Evolutionary conservation across 2,113 vertebrate species (phyloP), one percentile per base, ranked within the genome.

Genomic region (Zingel zingel): DNA sequence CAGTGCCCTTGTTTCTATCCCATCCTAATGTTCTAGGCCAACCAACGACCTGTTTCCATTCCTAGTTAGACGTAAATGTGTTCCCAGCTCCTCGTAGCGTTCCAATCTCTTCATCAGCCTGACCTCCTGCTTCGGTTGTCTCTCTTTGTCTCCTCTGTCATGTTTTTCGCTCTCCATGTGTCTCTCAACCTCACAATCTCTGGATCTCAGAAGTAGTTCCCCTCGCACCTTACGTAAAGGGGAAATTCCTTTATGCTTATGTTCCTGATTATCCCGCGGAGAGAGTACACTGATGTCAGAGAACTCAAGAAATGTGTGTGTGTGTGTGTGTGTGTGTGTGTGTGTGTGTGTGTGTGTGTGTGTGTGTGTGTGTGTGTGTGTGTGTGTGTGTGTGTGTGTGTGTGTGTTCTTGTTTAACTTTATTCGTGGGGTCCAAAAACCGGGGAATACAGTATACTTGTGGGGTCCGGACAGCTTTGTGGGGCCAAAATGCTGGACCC

Each of bases 231-330:
- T 94, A 84, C 81, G 86, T 92, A 91, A 95, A 36, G 50, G 57
- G 68, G 78, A 93, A 88, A 95, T 94, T 93, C 93, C 91, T 94
- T 88, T 27, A 90, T 43, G 77, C 89, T 89, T 80, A 83, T 92
- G 91, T 92, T 91, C 73, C 74, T 78, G 43, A 90, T 93, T 91
- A 91, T 30, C 30, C 58, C 27, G 71, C 51, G 62, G 72, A 72
- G 64, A 54, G 62, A 62, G 7, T 51, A 33, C 47, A 62, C 10
- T 39, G 3, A 64, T 84, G 83, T 77, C 59, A 54, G 81, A 74
- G 61, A 66, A 19, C 12, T 53, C 64, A 66, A 47, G 36, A 66
- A 21, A 19, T 33, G 54, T n/a, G 36, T 15, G 54, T 8, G 2
- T 33, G 56, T 7, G 10, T 10, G 45, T 48, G 64, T 43, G 45